Evolutionary conservation across 1,140 invertebrate species (phyloP).

Genomic region (Cheumatopsyche charites): DNA sequence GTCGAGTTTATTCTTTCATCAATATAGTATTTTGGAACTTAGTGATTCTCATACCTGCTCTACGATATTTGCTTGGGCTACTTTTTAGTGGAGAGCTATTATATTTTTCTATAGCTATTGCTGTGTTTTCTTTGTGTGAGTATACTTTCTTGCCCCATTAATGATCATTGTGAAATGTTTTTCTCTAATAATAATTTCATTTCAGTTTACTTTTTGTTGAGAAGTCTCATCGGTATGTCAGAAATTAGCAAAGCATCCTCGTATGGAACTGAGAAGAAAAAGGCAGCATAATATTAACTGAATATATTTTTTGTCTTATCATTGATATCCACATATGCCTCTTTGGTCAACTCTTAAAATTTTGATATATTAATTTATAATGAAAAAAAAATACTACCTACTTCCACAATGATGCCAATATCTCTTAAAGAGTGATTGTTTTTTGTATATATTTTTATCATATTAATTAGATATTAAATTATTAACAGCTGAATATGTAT

Average conservation of each 20-base stretch:
- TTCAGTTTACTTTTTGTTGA: slow-evolving; percentile 79
- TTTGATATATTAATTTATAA: too few relatives aligned
- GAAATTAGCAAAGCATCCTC: slow-evolving; percentile 83
- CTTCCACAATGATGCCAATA: slow-evolving; percentile 35
- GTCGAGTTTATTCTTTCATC: slow-evolving; percentile 70
- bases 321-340: too few relatives aligned
- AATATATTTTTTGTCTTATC: too few relatives aligned
- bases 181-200: slow-evolving; percentile 51
- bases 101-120: slow-evolving; percentile 71
- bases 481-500: too few relatives aligned
- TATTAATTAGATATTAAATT: too few relatives aligned
- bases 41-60: slow-evolving; percentile 71
- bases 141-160: not conserved
- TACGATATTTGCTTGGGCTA: slow-evolving; percentile 71
- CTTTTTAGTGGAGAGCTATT: slow-evolving; percentile 75
- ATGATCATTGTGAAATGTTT: not conserved
- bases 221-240: slow-evolving; percentile 81
- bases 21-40: slow-evolving; percentile 75
- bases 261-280: slow-evolving; percentile 68
- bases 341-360: too few relatives aligned
- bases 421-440: slow-evolving; percentile 8
- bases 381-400: slow-evolving; percentile 3
- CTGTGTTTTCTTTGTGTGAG: slow-evolving; percentile 71
- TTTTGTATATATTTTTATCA: too few relatives aligned
- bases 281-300: slow-evolving; percentile 35